Percentiles rank a stretch among this genome's conserved stretches.
phyloP scores from a whole-genome alignment of 2,113 vertebrate species.

The Cololabis saira region DNA sequence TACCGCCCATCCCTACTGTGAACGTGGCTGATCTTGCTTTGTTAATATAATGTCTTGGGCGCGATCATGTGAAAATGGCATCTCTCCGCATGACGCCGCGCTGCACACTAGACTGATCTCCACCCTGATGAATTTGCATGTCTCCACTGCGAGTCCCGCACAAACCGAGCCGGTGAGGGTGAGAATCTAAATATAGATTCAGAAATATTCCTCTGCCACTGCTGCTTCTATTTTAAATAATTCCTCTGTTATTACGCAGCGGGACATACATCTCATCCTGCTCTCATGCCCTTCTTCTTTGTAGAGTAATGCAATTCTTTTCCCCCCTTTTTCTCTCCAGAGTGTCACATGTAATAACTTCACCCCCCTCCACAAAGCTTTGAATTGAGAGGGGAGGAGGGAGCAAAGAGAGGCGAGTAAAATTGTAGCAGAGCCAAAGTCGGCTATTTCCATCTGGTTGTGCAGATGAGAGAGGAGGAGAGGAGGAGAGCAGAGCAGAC shows the following conservation, averaged over 20 bases:
- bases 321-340: constrained; percentile 13
- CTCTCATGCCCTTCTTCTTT: constrained; percentile 48
- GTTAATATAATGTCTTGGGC: constrained; percentile 30
- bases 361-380: constrained; percentile 13
- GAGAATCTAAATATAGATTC: constrained; percentile 80
- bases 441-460: too few species aligned
- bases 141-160: constrained; percentile 43
- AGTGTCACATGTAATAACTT: constrained; percentile 75
- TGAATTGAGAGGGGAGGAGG: constrained; percentile 38
- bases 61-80: constrained; percentile 12
- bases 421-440: constrained; percentile 41
- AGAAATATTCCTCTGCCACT: constrained; percentile 60
- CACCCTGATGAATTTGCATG: constrained; percentile 57
- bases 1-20: too few species aligned
- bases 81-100: constrained; percentile 20
- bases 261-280: constrained; percentile 53
- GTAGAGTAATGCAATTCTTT: constrained; percentile 21
- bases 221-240: constrained; percentile 73
- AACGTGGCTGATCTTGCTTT: constrained; percentile 14
- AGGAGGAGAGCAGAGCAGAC: too few species aligned
- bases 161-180: constrained; percentile 48
- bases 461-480: constrained; percentile 17
- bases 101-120: constrained; percentile 54
- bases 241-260: constrained; percentile 71
- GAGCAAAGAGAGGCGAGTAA: constrained; percentile 26